Base-by-base conservation (phyloP, 2,888 invertebrate species). In the Ischnus inquisitorius region DNA sequence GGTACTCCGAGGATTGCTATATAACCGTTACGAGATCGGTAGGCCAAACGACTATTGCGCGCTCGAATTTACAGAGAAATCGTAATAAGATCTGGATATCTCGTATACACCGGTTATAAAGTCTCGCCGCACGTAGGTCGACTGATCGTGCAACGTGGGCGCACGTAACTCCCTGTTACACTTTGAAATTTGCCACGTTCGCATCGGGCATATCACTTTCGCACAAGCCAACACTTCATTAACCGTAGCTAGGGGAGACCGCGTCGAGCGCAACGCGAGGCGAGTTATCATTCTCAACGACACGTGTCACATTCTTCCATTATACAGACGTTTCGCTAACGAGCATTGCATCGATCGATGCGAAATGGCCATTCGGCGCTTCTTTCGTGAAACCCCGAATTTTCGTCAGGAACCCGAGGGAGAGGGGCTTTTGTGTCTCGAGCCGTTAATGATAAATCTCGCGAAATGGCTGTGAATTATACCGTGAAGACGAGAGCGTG, bases 121-220 rank as follows among this genome's bases (percentile, higher is more conserved):
- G 64, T 71, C 43, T 54, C n/a, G 67, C 60, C 34, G 22, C 10
- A 64, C 69, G 28, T 25, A 51, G 16, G 51, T 4, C 25, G 54
- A 65, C 79, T 75, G 75, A 83, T 83, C 69, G 71, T 79, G 57
- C 71, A 79, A 71, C 39, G 64, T 75, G 69, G 39, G n/a, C 28
- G 48, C 79, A 54, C 75, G 82, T 83, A 75, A 74, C 60, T 78
- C 60, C 22, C 57, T n/a, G 41, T 57, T 64, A 72, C 72, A 51
- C 79, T 82, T 57, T 41, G 71, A 83, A 79, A 75, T 82, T 75
- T 72, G 77, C 83, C 57, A 78, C 71, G 71, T 76, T 84, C 16
- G 65, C 79, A 76, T 85, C 68, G 69, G 62, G 68, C 25, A 22
- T 71, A 57, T 25, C 48, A 51, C 43, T 65, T 57, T 57, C 71